These are phyloP conservation scores for Gnathonemus longibarbis DNA, from an alignment of 2,113 vertebrate species.

Conservation along the genomic window DNA sequence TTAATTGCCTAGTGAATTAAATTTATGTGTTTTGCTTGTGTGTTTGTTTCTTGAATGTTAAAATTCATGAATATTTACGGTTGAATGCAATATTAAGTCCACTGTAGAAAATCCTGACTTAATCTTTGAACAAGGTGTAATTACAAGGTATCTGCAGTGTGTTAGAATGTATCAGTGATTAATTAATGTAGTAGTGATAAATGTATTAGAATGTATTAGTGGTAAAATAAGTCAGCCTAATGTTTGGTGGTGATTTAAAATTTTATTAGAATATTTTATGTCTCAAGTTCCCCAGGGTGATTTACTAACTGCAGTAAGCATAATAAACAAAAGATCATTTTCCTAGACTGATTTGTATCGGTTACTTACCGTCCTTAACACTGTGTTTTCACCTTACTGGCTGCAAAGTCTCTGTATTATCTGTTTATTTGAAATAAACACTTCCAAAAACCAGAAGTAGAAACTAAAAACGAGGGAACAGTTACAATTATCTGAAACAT, in stretches of 20 bases:
- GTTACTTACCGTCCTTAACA: neutral
- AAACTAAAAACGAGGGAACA: neutral
- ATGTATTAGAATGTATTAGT: neutral
- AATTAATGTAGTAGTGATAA: neutral
- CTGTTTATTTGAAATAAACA: neutral
- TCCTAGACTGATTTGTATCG: neutral
- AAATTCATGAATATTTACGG: neutral
- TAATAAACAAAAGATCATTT: neutral
- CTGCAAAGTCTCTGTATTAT: neutral
- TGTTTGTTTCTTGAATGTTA: neutral
- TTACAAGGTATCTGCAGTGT: neutral
- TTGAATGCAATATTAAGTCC: neutral
- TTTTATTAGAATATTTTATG: neutral
- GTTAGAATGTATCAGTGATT: neutral
- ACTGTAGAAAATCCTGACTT: neutral
- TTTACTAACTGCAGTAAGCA: neutral
- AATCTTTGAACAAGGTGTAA: neutral
- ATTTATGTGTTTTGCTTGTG: neutral
- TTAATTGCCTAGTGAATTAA: neutral
- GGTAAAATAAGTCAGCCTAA: neutral
- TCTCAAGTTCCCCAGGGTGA: neutral
- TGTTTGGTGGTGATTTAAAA: neutral
- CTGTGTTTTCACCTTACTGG: neutral
- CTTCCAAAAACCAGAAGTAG: neutral
- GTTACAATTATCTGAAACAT: neutral